phyloP scores from a whole-genome alignment of 2,888 invertebrate genomes.

The Lingula anatina region DNA sequence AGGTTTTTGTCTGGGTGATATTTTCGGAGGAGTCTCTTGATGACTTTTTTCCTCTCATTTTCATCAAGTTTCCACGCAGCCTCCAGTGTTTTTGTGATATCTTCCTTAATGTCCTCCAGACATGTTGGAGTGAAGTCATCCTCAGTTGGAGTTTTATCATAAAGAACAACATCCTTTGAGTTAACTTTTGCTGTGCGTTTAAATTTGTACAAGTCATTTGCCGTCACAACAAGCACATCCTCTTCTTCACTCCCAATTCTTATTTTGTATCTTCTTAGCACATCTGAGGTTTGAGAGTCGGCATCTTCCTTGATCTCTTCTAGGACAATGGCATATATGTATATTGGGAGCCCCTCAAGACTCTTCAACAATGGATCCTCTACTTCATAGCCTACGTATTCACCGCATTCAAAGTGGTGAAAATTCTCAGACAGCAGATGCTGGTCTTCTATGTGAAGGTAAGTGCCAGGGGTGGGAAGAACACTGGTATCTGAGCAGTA shows the following conservation, averaged over 20 bases:
- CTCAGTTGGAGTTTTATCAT: no score
- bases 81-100: no score
- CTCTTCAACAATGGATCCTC: constrained; percentile 9
- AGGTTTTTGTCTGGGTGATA: constrained; percentile 29
- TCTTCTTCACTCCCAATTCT: not conserved
- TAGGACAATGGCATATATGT: constrained; percentile 10
- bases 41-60: constrained; percentile 11
- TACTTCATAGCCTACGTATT: constrained; percentile 17
- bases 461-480: constrained; percentile 13
- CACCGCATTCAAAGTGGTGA: constrained; percentile 10
- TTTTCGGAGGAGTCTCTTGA: constrained; percentile 17
- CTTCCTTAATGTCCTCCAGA: no score
- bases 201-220: constrained; percentile 12
- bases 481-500: not conserved
- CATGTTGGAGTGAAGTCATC: no score
- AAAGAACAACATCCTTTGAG: no score
- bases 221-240: constrained; percentile 2
- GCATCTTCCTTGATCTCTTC: not conserved
- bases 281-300: no score
- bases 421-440: constrained; percentile 14
- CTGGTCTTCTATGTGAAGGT: constrained; percentile 14
- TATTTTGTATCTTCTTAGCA: no score
- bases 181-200: no score
- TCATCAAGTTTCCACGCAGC: constrained; percentile 16
- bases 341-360: constrained; percentile 1